These are phyloP conservation scores for Anser cygnoides DNA, from an alignment of 2,113 vertebrate genomes.

Conservation along the genomic window DNA sequence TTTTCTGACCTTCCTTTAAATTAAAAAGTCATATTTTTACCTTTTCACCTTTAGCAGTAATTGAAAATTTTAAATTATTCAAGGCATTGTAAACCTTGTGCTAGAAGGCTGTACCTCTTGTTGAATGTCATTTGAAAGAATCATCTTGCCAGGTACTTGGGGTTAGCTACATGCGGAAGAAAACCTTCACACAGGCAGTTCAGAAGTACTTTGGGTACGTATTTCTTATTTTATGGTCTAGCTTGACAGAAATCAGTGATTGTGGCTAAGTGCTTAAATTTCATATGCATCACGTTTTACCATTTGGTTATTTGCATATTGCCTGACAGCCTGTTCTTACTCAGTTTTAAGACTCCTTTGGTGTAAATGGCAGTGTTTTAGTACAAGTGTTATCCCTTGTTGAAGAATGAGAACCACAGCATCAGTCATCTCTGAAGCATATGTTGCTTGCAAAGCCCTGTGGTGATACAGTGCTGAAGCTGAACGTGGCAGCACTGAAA, in stretches of 20 bases:
- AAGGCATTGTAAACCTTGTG: conserved; percentile 52
- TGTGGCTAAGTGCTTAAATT: background rate
- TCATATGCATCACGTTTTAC: conserved; percentile 12
- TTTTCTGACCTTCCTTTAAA: background rate
- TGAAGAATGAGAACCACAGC: background rate
- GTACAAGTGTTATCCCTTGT: conserved; percentile 41
- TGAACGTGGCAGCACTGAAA: conserved; percentile 34
- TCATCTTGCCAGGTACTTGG: background rate
- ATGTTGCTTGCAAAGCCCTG: background rate
- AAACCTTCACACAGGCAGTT: background rate
- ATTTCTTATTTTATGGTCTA: background rate
- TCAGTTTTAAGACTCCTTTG: conserved; percentile 33
- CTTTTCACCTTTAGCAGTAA: conserved; percentile 34
- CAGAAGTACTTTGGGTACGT: conserved; percentile 16
- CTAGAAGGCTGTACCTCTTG: conserved; percentile 49
- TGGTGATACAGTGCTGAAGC: background rate
- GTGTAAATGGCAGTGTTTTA: conserved; percentile 37
- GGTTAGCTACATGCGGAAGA: background rate
- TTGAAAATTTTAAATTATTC: conserved; percentile 66
- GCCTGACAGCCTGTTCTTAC: conserved; percentile 33
- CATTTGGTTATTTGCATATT: conserved; percentile 38
- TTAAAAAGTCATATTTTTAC: conserved; percentile 20
- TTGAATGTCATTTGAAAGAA: conserved; percentile 46
- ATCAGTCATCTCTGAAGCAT: background rate
- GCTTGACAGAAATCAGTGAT: conserved; percentile 7